Conservation (phyloP, 2,113 vertebrate genomes). For the Pyrgilauda ruficollis region DNA sequence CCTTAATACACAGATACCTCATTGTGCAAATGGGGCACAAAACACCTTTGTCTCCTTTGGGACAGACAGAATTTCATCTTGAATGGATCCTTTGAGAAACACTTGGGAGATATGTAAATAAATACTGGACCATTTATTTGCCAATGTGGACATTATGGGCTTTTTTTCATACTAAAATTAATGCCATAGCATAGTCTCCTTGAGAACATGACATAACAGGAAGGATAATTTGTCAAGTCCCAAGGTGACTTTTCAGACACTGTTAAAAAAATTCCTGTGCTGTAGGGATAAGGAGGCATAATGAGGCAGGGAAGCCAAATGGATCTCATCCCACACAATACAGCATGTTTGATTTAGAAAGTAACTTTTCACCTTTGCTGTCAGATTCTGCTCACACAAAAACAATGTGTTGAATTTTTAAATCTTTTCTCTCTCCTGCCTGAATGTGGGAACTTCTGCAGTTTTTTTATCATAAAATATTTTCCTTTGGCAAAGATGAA, state of each 20-base stretch:
- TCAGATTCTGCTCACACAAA: background rate
- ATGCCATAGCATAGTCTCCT: background rate
- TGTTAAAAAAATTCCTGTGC: background rate
- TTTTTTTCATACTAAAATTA: conserved; percentile 35
- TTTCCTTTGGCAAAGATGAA: background rate
- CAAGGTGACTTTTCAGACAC: conserved; percentile 50
- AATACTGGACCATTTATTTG: conserved; percentile 52
- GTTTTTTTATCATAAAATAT: background rate
- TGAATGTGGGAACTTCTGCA: background rate
- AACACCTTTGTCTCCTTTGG: conserved; percentile 29
- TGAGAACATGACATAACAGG: conserved; percentile 51
- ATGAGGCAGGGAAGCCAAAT: conserved; percentile 34
- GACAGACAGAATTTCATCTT: conserved; percentile 38
- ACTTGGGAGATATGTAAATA: conserved; percentile 46
- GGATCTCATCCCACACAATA: background rate
- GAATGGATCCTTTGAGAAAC: conserved; percentile 43
- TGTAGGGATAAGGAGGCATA: conserved; percentile 29
- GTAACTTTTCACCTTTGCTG: conserved; percentile 44
- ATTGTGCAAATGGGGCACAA: conserved; percentile 3
- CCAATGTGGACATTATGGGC: background rate
- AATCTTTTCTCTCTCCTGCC: background rate
- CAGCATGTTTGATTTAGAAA: conserved; percentile 16
- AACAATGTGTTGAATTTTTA: background rate
- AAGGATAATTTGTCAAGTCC: conserved; percentile 51
- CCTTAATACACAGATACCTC: conserved; percentile 1